Base-by-base conservation (phyloP, 1,140 invertebrate species). In the Drosophila equinoxialis region DNA sequence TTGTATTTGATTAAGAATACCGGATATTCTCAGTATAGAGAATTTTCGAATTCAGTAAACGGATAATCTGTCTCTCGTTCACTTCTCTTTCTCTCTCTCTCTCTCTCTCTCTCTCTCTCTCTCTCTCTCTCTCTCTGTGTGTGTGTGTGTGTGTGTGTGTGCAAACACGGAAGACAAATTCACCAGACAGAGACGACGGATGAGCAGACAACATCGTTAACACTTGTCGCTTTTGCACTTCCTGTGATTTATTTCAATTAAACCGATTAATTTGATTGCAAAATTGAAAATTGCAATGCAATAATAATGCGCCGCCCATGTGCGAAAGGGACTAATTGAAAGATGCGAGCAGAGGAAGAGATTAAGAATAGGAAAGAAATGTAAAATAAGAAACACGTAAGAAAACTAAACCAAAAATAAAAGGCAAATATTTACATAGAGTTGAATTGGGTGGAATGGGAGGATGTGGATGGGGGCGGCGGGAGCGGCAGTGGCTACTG, bases 201-300 rank as follows among this genome's bases (percentile, higher is more conserved):
- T 26, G 58, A 63, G 55, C 42, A 64, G 67, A 69, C 63, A 66
- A 54, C 71, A 71, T 79, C 69, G 77, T 51, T 60, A 60, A 67
- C 39, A 55, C 41, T 61, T 75, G 37, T 41, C 58, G 57, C 23
- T 11, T 69, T 62, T 77, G 51, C 45, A 77, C 68, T 87, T 87
- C 83, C 83, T 89, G 79, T 72, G 68, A 83, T 80, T 87, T 83
- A 65, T 76, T 87, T 86, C 67, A 82, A 77, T 82, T 77, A 72
- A 77, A 67, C 20, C 51, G 58, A 71, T 77, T 70, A 60, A 82
- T 82, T 73, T 77, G 51, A 67, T 79, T 58, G 39, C 55, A 51
- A 54, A 67, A 30, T 64, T 51, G 45, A 30, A 35, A 62, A 62
- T 68, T 51, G 41, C 54, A 70, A 59, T 65, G 66, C 60, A 45